phyloP scores from a whole-genome alignment of 2,888 invertebrate genomes.

The Apotomis capreana region DNA sequence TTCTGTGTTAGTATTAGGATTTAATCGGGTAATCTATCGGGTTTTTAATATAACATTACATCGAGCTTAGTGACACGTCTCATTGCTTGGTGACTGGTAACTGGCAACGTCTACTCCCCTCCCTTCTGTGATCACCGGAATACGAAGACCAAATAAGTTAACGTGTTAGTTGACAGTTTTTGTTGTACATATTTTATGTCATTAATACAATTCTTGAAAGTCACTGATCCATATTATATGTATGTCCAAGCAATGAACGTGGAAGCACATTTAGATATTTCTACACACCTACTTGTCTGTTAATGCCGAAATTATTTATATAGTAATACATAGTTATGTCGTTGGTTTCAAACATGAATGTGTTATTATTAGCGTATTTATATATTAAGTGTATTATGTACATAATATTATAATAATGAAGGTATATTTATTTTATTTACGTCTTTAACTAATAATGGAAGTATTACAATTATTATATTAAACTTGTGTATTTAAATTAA shows the following conservation, averaged over 20 bases:
- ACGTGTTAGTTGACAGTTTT: background rate
- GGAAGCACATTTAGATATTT: constrained; percentile 27
- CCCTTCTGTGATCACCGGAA: too few species aligned
- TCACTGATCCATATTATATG: background rate
- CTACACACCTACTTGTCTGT: constrained; percentile 28
- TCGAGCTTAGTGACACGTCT: constrained; percentile 35
- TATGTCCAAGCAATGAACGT: constrained; percentile 17
- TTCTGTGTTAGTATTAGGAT: constrained; percentile 31
- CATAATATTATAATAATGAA: constrained; percentile 19
- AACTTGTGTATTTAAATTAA: constrained; percentile 27
- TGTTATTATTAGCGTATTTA: constrained; percentile 29
- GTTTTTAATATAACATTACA: constrained; percentile 19
- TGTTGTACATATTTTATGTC: too few species aligned
- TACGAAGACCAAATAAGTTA: too few species aligned
- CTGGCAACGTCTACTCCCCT: background rate
- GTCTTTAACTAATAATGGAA: constrained; percentile 22
- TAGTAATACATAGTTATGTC: constrained; percentile 14
- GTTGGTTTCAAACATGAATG: constrained; percentile 27
- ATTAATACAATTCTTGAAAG: background rate
- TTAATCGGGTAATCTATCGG: background rate
- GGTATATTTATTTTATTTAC: constrained; percentile 31
- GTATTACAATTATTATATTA: constrained; percentile 31
- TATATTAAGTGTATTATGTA: constrained; percentile 38
- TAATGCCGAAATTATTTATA: constrained; percentile 13
- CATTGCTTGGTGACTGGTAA: constrained; percentile 22